Percentiles rank a stretch among this genome's conserved stretches.
phyloP scores from a whole-genome alignment of 2,888 invertebrate species.

The Cyclophora albipunctata region DNA sequence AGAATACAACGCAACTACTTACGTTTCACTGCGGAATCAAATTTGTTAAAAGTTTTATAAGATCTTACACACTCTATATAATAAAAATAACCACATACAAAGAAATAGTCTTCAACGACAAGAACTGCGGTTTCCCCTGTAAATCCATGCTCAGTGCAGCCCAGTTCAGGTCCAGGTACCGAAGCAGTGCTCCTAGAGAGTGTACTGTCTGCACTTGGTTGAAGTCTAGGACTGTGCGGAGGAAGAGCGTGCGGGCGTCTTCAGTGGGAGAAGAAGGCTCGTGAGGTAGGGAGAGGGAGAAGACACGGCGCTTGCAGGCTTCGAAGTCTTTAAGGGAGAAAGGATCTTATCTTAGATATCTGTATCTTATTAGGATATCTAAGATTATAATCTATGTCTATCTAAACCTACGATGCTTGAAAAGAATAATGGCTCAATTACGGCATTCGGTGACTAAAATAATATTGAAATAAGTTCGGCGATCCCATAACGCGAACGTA shows the following conservation, averaged over 20 bases:
- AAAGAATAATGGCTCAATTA: too few species aligned
- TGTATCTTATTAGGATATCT: too few species aligned
- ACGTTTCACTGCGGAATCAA: too few species aligned
- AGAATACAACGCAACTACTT: too few species aligned
- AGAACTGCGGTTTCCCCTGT: constrained; percentile 63
- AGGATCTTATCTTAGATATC: too few species aligned
- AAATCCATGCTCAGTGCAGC: constrained; percentile 64
- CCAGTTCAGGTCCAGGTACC: constrained; percentile 82
- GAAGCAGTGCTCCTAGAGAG: constrained; percentile 82
- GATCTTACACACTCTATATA: too few species aligned
- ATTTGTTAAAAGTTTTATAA: too few species aligned
- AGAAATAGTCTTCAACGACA: constrained; percentile 74
- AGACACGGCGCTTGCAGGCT: constrained; percentile 73
- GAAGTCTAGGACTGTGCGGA: constrained; percentile 79
- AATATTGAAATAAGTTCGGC: too few species aligned
- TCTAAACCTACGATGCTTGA: too few species aligned
- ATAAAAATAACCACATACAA: constrained; percentile 65
- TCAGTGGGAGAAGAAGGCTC: constrained; percentile 70
- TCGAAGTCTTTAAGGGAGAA: constrained; percentile 58
- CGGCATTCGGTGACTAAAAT: too few species aligned
- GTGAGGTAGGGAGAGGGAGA: constrained; percentile 67
- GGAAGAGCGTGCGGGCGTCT: constrained; percentile 72
- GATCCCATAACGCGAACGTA: too few species aligned
- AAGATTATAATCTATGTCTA: too few species aligned
- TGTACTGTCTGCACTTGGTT: constrained; percentile 77